Base-by-base conservation (phyloP, 2,888 invertebrate species). In the Carpatolechia fugitivella region DNA sequence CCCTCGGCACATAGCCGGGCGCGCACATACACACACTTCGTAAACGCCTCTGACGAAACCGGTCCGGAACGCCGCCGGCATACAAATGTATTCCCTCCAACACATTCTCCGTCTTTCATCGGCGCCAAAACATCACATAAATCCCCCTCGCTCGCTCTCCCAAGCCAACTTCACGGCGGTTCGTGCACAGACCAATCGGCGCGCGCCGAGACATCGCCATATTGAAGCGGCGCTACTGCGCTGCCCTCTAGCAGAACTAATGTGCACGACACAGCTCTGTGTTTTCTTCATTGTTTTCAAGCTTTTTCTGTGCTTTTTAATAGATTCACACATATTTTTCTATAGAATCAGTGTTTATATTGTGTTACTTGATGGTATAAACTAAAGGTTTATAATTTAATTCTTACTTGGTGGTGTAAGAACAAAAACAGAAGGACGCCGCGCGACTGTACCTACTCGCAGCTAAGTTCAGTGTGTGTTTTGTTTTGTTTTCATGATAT, bases 31-130 rank as follows among this genome's bases (percentile, higher is more conserved):
- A 77, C 80, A 76, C 76, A 74, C 80, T 69, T 71, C 70, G 80
- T 82, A 78, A 85, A 86, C 87, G 90, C 90, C 90, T 87, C 85
- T 83, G 84, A 81, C 77, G 62, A 84, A 87, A 89, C 90, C 88
- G 85, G 90, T 90, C 80, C 68, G 66, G 65, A 69, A 76, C 78
- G 75, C 80, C 70, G 77, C 73, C 76, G 71, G 85, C 85, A 88
- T 85, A 88, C 89, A 86, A 89, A 88, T 82, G 81, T 78, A 79
- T 74, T 77, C 77, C 81, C 78, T 76, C 74, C 78, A 72, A 85
- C 81, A 81, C 81, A 83, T 87, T 79, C 78, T 85, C 82, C 78
- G 78, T 90, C 90, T 83, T 85, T 85, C 85, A 84, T 84, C 80
- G 76, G 80, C 84, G 78, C 83, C 78, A 80, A 81, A 82, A 80